Conservation (phyloP, 2,888 invertebrate species). For the Slavum lentiscoides region DNA sequence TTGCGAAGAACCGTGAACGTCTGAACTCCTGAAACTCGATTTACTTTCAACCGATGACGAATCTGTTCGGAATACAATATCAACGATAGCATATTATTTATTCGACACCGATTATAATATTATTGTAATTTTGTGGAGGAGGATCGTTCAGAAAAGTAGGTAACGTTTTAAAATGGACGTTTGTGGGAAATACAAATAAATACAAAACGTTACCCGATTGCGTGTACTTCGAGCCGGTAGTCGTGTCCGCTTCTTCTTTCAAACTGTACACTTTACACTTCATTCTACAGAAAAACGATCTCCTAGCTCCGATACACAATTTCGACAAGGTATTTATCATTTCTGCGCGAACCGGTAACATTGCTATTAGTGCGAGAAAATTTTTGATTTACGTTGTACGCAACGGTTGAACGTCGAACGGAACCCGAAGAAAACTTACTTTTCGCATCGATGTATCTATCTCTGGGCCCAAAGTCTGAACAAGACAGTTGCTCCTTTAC, state of each 20-base stretch:
- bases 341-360: conserved; percentile 88
- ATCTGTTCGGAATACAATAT: conserved; percentile 21
- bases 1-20: conserved; percentile 24
- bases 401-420: not conserved
- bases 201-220: conserved; percentile 35
- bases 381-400: not conserved
- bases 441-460: conserved; percentile 88
- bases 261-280: conserved; percentile 72
- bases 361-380: conserved; percentile 72
- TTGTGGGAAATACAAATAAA: not conserved
- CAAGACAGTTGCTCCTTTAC: conserved; percentile 93
- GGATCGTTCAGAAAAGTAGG: no score
- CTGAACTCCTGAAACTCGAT: conserved; percentile 36
- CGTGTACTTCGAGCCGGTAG: conserved; percentile 59
- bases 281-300: conserved; percentile 94
- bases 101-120: not conserved
- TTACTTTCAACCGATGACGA: conserved; percentile 43
- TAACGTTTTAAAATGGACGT: no score
- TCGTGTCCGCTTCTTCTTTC: conserved; percentile 75
- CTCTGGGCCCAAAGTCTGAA: conserved; percentile 83
- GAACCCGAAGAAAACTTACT: conserved; percentile 64
- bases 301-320: conserved; percentile 83
- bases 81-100: not conserved
- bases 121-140: not conserved
- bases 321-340: conserved; percentile 75